phyloP scores from a whole-genome alignment of 2,888 invertebrate genomes.

The Galerucella calmariensis region DNA sequence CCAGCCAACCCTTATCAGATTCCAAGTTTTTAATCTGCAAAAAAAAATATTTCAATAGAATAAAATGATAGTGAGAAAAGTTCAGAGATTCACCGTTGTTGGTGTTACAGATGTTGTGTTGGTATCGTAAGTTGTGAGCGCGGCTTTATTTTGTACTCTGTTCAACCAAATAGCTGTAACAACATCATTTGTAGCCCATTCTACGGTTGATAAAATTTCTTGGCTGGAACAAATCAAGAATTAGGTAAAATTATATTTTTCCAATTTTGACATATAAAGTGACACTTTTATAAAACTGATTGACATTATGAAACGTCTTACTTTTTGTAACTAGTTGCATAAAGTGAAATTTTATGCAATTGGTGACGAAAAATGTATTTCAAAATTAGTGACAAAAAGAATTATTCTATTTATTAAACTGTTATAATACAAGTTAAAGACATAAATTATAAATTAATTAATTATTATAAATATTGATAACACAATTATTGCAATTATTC shows the following conservation, averaged over 20 bases:
- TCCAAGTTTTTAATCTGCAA: conserved; percentile 66
- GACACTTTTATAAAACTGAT: too few relatives aligned
- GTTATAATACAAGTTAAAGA: too few relatives aligned
- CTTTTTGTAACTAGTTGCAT: too few relatives aligned
- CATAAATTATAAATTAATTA: too few relatives aligned
- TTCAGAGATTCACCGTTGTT: conserved; percentile 16
- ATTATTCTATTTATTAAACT: too few relatives aligned
- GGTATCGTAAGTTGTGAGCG: conserved; percentile 57
- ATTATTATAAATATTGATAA: too few relatives aligned
- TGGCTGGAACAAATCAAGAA: conserved; percentile 62
- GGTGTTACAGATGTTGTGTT: conserved; percentile 24
- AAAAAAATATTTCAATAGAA: not conserved
- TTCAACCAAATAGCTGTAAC: conserved; percentile 89
- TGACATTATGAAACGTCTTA: too few relatives aligned
- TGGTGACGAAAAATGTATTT: too few relatives aligned
- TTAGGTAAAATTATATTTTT: not conserved
- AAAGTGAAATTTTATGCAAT: too few relatives aligned
- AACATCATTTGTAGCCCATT: conserved; percentile 78
- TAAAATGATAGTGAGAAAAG: not conserved
- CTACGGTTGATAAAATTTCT: conserved; percentile 76
- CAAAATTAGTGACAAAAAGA: too few relatives aligned
- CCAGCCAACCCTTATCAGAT: conserved; percentile 81
- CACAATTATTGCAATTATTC: too few relatives aligned
- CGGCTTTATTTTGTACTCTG: conserved; percentile 82
- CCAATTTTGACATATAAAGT: too few relatives aligned